A percentile compares a stretch with the other conserved stretches of the same genome.
phyloP scores from a whole-genome alignment of 2,113 vertebrate species.

The Triplophysa dalaica region DNA sequence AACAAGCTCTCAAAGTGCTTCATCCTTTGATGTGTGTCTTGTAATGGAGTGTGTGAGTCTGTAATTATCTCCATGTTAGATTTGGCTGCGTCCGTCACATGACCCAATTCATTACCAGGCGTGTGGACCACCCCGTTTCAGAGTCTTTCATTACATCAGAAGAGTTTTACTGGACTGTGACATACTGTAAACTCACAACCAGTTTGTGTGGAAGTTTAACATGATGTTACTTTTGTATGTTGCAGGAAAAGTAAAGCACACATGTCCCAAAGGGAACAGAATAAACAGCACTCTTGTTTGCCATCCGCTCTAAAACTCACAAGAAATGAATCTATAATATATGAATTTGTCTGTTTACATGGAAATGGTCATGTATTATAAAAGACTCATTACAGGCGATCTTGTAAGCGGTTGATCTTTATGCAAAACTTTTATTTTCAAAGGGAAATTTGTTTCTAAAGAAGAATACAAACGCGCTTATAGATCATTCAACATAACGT shows the following conservation, averaged over 20 bases:
- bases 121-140: conserved; percentile 17
- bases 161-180: conserved; percentile 14
- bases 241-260: conserved; percentile 3
- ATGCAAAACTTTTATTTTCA: neutral
- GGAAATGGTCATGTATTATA: conserved; percentile 34
- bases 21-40: conserved; percentile 55
- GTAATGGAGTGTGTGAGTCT: conserved; percentile 44
- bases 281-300: conserved; percentile 16
- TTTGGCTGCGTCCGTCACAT: conserved; percentile 20
- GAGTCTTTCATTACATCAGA: conserved; percentile 32
- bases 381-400: conserved; percentile 18
- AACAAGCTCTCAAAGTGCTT: conserved; percentile 29
- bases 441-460: neutral
- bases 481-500: too few species aligned
- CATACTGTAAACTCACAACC: neutral
- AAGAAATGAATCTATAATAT: conserved; percentile 35
- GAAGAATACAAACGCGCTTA: too few species aligned
- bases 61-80: conserved; percentile 30
- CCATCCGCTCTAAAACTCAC: conserved; percentile 20
- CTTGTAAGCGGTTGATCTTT: neutral
- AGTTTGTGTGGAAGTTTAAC: neutral
- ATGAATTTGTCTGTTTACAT: conserved; percentile 41
- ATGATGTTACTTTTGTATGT: neutral
- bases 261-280: neutral
- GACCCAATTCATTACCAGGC: conserved; percentile 28